phyloP scores from a whole-genome alignment of 1,140 invertebrate species.

The Eupristina koningsbergeri region DNA sequence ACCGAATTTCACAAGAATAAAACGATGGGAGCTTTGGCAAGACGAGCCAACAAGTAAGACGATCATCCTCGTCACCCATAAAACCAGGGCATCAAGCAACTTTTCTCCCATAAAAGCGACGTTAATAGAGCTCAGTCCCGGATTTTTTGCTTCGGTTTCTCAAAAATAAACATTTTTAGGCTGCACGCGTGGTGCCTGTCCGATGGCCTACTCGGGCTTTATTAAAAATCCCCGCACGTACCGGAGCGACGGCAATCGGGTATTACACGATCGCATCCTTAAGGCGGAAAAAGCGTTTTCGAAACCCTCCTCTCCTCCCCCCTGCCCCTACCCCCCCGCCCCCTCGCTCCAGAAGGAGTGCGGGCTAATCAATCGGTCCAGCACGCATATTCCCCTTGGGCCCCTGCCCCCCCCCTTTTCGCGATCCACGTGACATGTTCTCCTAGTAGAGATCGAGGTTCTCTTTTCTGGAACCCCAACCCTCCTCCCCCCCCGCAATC shows the following conservation, averaged over 20 bases:
- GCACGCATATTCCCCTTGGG: neutral
- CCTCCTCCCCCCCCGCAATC: neutral
- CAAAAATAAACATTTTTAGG: neutral
- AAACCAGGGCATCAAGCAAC: too few species aligned
- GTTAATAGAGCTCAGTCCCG: too few species aligned
- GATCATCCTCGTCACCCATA: too few species aligned
- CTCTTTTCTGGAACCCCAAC: slow-evolving; percentile 29
- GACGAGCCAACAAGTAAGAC: too few species aligned
- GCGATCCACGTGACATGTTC: slow-evolving; percentile 40
- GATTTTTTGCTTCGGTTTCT: too few species aligned
- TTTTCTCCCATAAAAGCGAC: too few species aligned
- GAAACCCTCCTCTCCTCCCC: slow-evolving; percentile 7
- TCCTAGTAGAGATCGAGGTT: neutral
- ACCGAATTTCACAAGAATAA: too few species aligned
- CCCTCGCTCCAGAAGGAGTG: too few species aligned
- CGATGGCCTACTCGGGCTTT: neutral
- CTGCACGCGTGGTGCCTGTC: too few species aligned
- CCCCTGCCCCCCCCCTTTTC: neutral
- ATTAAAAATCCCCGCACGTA: slow-evolving; percentile 26
- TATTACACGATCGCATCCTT: slow-evolving; percentile 39
- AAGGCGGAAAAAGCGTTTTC: slow-evolving; percentile 40
- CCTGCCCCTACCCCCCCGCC: neutral
- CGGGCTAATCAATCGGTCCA: slow-evolving; percentile 36
- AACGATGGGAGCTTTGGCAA: too few species aligned
- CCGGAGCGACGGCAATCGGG: neutral